Percentiles rank a stretch among this genome's conserved stretches.
These are phyloP conservation scores for Rhabdornis inornatus DNA, from an alignment of 2,113 vertebrate species.

Conservation along the genomic window DNA sequence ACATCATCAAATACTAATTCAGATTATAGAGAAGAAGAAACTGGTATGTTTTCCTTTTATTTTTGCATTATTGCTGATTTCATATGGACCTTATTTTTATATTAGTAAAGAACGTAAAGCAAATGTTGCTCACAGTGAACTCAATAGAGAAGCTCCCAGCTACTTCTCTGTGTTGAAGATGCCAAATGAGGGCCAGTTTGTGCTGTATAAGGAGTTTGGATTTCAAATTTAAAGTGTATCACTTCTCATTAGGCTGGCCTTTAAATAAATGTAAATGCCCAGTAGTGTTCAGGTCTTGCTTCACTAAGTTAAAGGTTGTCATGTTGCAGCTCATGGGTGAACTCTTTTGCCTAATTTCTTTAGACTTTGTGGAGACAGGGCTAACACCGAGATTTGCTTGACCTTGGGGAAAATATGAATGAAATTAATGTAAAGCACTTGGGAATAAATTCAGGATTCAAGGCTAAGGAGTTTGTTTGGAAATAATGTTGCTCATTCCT, in stretches of 20 bases:
- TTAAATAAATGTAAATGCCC: background rate
- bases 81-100: conserved; percentile 10
- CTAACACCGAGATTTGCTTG: conserved; percentile 13
- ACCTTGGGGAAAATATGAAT: background rate
- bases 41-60: conserved; percentile 78
- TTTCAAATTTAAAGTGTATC: background rate
- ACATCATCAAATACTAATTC: conserved; percentile 82
- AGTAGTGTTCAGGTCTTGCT: background rate
- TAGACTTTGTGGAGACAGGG: background rate
- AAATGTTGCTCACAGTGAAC: background rate
- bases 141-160: background rate
- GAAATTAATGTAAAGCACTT: background rate
- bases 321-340: background rate
- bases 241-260: background rate
- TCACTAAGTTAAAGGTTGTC: conserved; percentile 28
- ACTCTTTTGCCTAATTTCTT: conserved; percentile 1
- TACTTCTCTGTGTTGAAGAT: background rate
- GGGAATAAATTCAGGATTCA: background rate
- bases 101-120: conserved; percentile 8
- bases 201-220: background rate
- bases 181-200: background rate
- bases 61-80: conserved; percentile 52
- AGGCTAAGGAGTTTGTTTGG: background rate
- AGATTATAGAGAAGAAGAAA: conserved; percentile 90
- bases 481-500: background rate